These are phyloP conservation scores for Colletes collaris DNA, from an alignment of 2,888 invertebrate genomes.

Conservation along the genomic window DNA sequence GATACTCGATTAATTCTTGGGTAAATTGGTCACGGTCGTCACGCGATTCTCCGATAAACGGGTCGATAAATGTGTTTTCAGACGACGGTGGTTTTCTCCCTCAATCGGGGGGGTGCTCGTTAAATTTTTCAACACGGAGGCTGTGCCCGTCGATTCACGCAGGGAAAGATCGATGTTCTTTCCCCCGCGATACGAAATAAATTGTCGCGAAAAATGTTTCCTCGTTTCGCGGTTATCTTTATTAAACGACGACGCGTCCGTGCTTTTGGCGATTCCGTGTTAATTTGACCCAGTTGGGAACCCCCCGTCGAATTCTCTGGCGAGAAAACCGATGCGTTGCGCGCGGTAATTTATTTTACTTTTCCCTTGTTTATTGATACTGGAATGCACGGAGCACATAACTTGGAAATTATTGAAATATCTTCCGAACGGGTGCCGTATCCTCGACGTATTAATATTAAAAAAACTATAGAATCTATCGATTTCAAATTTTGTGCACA, in stretches of 20 bases:
- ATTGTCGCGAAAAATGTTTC: constrained; percentile 5
- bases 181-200: not conserved
- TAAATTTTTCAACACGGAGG: not conserved
- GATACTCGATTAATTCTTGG: too few relatives aligned
- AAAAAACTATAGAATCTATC: too few relatives aligned
- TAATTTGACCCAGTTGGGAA: constrained; percentile 7
- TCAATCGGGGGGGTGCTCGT: not conserved
- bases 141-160: not conserved
- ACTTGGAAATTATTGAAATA: not conserved
- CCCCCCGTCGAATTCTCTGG: too few relatives aligned
- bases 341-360: not conserved
- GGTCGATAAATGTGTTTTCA: too few relatives aligned
- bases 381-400: not conserved
- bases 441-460: too few relatives aligned
- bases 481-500: too few relatives aligned
- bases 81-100: too few relatives aligned
- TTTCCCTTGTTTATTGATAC: not conserved
- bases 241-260: constrained; percentile 15
- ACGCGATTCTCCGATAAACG: too few relatives aligned
- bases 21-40: too few relatives aligned
- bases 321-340: not conserved
- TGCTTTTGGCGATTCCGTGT: not conserved
- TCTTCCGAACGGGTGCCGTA: too few relatives aligned
- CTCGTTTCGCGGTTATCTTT: constrained; percentile 25
- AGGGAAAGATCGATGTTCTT: constrained; percentile 15